Base-by-base conservation (phyloP, 2,888 invertebrate genomes). In the Pristionchus arcanus region DNA sequence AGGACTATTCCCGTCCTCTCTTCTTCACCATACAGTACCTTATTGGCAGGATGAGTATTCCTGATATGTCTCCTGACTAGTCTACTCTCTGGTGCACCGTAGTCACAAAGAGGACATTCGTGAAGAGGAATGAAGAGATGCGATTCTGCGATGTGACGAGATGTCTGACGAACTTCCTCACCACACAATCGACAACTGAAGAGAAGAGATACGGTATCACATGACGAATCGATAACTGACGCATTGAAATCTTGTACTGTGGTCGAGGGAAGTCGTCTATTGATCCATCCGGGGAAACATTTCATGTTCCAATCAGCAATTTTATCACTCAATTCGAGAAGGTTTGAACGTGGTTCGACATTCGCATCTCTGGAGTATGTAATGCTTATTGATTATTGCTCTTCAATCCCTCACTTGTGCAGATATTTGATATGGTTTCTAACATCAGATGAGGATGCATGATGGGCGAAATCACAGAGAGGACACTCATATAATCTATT, bases 241-340 rank as follows among this genome's bases (percentile, higher is more conserved):
- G 86, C 37, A 87, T 92, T 92, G 91, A 93, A 93, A 81, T 93
- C 93, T 86, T 93, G 92, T 31, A 92, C 59, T 21, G 88, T 87
- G 28, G 90, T 90, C n/a, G 92, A 90, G 3, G 93, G 93, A 31
- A 93, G 92, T 49, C 93, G 90, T 37, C 93, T 89, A 89, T 93
- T 93, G 90, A 93, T 93, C 93, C 93, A 93, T 53, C 93, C 93
- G 28, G 92, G 92, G 91, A 93, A 93, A 68, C 93, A 93, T 19
- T 91, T 86, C 53, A 92, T 92, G 85, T 93, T 93, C 93, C 93
- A 93, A 53, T 93, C 93, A 66, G 90, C 90, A 42, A 93, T 93
- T 63, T 93, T 90, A 66, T 91, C 90, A n/a, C 91, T 90, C 89
- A 90, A 90, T 42, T 90, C 87, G 16, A 92, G 84, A 34, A 93